phyloP scores from a whole-genome alignment of 2,797 vertebrate species.

The Halcyon leucocephala region DNA sequence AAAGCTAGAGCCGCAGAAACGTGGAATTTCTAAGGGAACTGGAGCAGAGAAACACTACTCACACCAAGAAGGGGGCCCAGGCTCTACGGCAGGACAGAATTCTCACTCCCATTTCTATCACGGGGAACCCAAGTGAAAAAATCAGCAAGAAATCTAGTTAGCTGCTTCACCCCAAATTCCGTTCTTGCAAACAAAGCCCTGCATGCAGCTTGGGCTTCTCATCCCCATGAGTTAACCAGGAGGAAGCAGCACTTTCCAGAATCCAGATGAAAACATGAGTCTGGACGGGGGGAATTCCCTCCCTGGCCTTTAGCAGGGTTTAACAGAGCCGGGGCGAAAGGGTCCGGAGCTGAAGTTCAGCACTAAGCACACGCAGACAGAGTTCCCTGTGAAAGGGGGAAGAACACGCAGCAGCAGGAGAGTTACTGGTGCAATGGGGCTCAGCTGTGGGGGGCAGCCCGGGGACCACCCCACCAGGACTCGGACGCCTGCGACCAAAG shows the following conservation, averaged over 20 bases:
- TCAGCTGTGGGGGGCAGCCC: background rate
- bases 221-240: no score
- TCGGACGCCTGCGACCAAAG: no score
- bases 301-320: accelerated
- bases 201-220: background rate
- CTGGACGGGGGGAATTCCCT: background rate
- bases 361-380: background rate
- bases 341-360: background rate
- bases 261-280: background rate
- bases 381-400: accelerated
- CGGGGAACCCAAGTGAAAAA: background rate
- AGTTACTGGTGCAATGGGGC: accelerated
- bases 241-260: background rate
- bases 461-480: background rate
- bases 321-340: accelerated
- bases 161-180: background rate
- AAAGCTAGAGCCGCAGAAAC: constrained; percentile 15
- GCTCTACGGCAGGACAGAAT: background rate
- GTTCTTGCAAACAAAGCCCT: background rate
- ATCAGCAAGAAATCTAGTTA: background rate
- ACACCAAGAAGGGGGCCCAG: background rate
- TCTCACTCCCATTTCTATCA: background rate
- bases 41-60: background rate
- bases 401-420: accelerated
- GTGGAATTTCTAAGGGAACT: constrained; percentile 59